These are phyloP conservation scores for Argya squamiceps DNA, from an alignment of 2,797 vertebrate species.

Conservation along the genomic window DNA sequence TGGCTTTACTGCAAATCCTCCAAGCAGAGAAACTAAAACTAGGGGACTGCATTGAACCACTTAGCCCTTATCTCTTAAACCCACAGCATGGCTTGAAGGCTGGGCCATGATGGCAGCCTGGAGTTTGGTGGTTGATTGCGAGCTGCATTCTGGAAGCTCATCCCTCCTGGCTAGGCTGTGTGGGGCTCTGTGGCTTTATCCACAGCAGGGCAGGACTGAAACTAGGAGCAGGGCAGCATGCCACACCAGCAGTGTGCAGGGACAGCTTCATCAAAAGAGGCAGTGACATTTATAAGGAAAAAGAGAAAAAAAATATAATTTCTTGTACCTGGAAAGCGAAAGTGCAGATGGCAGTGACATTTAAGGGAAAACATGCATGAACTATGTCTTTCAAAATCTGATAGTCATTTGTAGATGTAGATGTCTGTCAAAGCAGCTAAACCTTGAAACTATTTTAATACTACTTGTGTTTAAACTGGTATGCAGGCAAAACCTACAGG, in stretches of 20 bases:
- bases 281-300: background rate
- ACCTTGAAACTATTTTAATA: background rate
- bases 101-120: rapidly evolving
- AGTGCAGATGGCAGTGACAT: background rate
- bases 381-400: background rate
- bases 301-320: background rate
- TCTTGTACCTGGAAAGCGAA: background rate
- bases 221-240: rapidly evolving
- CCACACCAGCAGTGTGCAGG: background rate
- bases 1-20: background rate
- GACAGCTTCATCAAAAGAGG: background rate
- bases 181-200: background rate
- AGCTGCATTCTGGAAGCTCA: background rate
- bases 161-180: background rate
- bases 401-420: background rate
- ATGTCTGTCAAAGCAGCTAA: background rate
- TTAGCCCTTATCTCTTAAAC: background rate
- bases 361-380: background rate
- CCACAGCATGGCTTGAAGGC: background rate
- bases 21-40: background rate
- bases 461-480: background rate
- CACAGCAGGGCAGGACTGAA: background rate
- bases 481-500: background rate
- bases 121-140: background rate
- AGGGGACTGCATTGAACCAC: background rate